Conservation (phyloP, 2,888 invertebrate species). For the Ophion ventricosus region DNA sequence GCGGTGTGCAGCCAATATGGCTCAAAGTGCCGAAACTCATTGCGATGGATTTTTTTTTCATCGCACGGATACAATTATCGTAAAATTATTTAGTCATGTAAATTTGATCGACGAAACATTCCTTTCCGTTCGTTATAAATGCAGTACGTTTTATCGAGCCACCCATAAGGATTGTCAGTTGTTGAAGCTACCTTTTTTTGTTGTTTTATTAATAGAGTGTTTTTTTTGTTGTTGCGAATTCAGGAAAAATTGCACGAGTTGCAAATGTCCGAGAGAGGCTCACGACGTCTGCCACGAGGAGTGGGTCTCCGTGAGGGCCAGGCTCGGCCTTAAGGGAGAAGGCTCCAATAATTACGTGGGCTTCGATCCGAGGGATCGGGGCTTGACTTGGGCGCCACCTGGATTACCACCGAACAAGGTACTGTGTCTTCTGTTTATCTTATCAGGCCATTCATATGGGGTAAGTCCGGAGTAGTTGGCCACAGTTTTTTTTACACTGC, state of each 20-base stretch:
- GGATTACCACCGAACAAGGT: conserved; percentile 84
- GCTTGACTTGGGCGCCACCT: conserved; percentile 91
- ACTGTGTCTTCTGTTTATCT: conserved; percentile 26
- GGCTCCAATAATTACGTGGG: conserved; percentile 85
- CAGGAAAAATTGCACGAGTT: conserved; percentile 97
- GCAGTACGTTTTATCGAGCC: background rate
- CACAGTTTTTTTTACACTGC: too few species aligned
- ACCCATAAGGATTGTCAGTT: background rate
- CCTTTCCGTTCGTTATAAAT: too few species aligned
- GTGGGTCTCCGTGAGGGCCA: conserved; percentile 90
- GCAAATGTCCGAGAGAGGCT: conserved; percentile 95
- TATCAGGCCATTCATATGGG: background rate
- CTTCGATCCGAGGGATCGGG: conserved; percentile 87
- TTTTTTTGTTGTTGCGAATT: conserved; percentile 75
- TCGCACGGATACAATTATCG: background rate
- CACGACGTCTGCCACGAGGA: conserved; percentile 96
- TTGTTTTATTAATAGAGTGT: background rate
- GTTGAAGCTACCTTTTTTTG: background rate
- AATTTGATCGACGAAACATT: too few species aligned
- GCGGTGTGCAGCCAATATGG: background rate
- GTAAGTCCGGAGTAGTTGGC: too few species aligned
- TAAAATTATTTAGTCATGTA: background rate
- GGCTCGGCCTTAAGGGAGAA: conserved; percentile 87
- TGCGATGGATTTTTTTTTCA: background rate
- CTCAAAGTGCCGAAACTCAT: background rate